These are phyloP conservation scores for Alca torda DNA, from an alignment of 2,797 vertebrate genomes.

Conservation along the genomic window DNA sequence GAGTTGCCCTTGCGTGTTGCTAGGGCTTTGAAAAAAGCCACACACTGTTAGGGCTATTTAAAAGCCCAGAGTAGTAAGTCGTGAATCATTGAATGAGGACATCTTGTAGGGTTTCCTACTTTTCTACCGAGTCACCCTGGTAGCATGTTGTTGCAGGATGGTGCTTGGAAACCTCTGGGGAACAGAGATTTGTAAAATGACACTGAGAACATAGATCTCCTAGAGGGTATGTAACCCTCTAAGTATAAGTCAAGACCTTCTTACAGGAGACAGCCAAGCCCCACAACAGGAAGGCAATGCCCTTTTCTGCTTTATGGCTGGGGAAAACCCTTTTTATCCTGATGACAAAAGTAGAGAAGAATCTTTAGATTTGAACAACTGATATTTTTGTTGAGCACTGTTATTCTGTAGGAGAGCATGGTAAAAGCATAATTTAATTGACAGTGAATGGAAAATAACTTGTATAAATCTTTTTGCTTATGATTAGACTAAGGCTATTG, in stretches of 20 bases:
- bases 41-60: not conserved
- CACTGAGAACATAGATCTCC: not conserved
- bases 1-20: rapidly evolving
- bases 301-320: not conserved
- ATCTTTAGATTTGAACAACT: not conserved
- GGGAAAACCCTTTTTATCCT: not conserved
- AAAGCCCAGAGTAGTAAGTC: not conserved
- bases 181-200: not conserved
- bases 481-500: not conserved
- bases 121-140: not conserved
- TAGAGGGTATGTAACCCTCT: not conserved
- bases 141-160: not conserved
- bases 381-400: not conserved
- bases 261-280: not conserved
- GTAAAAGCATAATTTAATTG: not conserved
- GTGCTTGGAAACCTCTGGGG: not conserved
- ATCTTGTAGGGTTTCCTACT: not conserved
- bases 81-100: not conserved
- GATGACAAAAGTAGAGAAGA: not conserved
- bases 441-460: slow-evolving; percentile 21
- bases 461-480: not conserved
- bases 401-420: not conserved
- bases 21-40: not conserved
- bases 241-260: not conserved
- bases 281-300: not conserved